phyloP scores from a whole-genome alignment of 2,797 vertebrate species.

The Acrocephalus scirpaceus region DNA sequence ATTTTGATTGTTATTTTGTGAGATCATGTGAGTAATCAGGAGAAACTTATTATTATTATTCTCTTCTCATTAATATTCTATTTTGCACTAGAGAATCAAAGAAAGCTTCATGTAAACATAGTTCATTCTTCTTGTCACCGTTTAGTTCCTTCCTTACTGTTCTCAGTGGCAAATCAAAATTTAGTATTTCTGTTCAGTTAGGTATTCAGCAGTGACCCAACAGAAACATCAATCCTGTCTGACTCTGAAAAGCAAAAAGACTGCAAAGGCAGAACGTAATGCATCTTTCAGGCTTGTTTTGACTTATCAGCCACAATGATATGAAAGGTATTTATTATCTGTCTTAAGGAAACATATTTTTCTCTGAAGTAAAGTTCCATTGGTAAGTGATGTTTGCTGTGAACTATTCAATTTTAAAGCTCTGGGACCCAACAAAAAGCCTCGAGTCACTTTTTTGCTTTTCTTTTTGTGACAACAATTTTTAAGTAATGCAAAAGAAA shows the following conservation, averaged over 20 bases:
- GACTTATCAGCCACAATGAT: neutral
- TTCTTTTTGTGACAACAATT: neutral
- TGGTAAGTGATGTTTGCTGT: neutral
- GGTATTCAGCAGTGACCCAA: neutral
- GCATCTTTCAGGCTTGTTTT: neutral
- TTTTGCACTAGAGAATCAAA: neutral
- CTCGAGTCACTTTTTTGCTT: neutral
- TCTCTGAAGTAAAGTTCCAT: neutral
- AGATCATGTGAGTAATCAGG: accelerated
- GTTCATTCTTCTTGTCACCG: neutral
- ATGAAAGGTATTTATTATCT: neutral
- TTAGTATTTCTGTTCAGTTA: neutral
- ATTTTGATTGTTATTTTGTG: neutral
- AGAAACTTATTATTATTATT: neutral
- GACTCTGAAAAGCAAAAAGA: neutral
- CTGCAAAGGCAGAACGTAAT: neutral
- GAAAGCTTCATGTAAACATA: neutral
- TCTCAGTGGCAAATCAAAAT: neutral
- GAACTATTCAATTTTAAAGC: neutral
- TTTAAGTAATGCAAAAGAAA: neutral
- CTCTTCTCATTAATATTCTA: neutral
- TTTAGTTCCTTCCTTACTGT: neutral
- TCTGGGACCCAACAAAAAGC: neutral
- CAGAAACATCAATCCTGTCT: neutral
- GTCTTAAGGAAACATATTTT: neutral